These are phyloP conservation scores for Ochotona princeps DNA, from an alignment of 2,113 vertebrate species.

Conservation along the genomic window DNA sequence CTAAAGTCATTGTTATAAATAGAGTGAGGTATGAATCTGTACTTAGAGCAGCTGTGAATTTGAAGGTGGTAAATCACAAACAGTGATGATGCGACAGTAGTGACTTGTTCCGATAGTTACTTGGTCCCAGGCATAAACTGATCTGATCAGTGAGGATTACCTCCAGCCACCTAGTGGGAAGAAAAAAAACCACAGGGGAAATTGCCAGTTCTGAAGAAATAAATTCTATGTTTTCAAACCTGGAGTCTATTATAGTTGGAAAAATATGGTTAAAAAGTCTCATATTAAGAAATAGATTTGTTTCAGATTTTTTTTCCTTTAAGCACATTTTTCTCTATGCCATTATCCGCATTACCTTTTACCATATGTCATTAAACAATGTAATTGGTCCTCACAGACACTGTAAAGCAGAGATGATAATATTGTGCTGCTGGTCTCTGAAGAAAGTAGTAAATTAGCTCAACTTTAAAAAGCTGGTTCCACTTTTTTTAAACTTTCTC, in stretches of 20 bases:
- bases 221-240: not conserved
- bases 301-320: not conserved
- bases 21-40: not conserved
- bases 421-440: not conserved
- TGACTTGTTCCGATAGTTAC: not conserved
- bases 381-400: not conserved
- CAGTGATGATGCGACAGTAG: not conserved
- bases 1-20: not conserved
- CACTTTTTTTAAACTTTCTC: not conserved
- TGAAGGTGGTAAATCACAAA: not conserved
- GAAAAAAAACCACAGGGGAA: not conserved
- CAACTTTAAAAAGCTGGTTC: slow-evolving; percentile 8
- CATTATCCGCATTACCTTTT: not conserved
- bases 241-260: not conserved
- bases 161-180: not conserved
- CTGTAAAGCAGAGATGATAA: not conserved
- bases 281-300: slow-evolving; percentile 32
- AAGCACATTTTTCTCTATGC: not conserved
- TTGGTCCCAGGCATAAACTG: not conserved
- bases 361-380: not conserved
- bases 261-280: not conserved
- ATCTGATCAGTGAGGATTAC: not conserved
- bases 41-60: not conserved
- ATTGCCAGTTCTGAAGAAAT: not conserved
- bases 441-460: not conserved